Evolutionary conservation across 2,797 vertebrate genomes (phyloP).

Genomic region (Manis pentadactyla): DNA sequence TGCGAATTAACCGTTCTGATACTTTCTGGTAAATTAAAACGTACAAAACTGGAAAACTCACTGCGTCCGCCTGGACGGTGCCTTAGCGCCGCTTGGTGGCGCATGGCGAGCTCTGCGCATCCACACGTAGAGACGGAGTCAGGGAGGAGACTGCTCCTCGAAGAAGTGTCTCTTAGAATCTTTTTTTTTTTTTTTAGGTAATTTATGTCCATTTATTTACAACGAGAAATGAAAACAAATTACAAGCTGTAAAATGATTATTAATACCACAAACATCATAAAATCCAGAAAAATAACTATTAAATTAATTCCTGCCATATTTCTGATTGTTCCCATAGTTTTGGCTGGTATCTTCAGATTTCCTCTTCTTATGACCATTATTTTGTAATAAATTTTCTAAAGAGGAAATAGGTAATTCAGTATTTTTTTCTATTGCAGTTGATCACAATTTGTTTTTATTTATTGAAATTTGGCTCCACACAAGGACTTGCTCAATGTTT

Average conservation of each 20-base stretch:
- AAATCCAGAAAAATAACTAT: background rate
- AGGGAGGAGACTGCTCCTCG: background rate
- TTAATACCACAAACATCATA: background rate
- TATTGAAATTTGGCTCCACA: background rate
- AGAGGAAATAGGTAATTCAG: background rate
- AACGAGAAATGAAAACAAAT: background rate
- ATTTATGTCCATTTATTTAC: background rate
- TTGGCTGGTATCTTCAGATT: background rate
- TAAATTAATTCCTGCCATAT: background rate
- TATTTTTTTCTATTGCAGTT: background rate
- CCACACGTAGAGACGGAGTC: background rate
- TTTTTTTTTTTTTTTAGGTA: background rate
- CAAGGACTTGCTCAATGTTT: background rate
- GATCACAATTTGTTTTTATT: background rate
- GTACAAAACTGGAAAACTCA: background rate
- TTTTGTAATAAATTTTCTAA: background rate
- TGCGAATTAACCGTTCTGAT: constrained; percentile 38
- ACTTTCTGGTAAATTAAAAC: background rate
- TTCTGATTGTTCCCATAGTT: background rate
- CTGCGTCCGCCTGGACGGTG: background rate
- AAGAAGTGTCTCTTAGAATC: background rate
- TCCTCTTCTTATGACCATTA: background rate
- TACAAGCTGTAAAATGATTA: background rate
- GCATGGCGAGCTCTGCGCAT: background rate
- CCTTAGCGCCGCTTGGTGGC: constrained; percentile 71